Evolutionary conservation across 53 echinoderm and acorn worm species (phyloP).

Genomic region (Crossaster papposus): DNA sequence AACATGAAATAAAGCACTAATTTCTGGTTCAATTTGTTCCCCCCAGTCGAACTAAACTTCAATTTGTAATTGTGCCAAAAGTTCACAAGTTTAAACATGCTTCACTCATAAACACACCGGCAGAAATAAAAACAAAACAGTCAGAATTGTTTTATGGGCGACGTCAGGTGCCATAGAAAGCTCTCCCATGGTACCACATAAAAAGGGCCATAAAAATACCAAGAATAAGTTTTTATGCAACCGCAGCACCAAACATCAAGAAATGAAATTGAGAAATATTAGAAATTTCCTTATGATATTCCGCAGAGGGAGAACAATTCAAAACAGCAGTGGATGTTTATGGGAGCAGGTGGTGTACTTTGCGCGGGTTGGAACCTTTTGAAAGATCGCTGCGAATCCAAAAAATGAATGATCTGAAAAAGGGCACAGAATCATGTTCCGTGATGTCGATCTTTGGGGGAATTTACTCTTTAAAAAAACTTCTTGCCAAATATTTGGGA

Average conservation of each 20-base stretch:
- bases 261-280: background rate
- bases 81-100: background rate
- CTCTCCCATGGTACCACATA: background rate
- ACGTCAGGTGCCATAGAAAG: background rate
- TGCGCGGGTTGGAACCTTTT: background rate
- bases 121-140: background rate
- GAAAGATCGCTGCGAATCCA: background rate
- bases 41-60: background rate
- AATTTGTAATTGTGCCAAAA: background rate
- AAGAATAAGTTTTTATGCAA: slow-evolving; percentile 18
- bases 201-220: slow-evolving; percentile 29
- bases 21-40: background rate
- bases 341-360: slow-evolving; percentile 14
- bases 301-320: background rate
- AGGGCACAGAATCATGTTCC: too few relatives aligned
- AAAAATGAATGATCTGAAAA: background rate
- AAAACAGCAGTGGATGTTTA: slow-evolving; percentile 4
- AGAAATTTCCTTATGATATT: background rate
- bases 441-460: too few relatives aligned
- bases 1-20: background rate
- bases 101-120: background rate
- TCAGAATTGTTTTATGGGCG: background rate
- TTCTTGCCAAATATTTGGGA: too few relatives aligned
- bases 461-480: too few relatives aligned
- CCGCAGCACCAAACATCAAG: slow-evolving; percentile 4